Percentiles rank a stretch among this genome's conserved stretches.
These are phyloP conservation scores for Ginglymostoma cirratum DNA, from an alignment of 2,113 vertebrate species.

Conservation along the genomic window DNA sequence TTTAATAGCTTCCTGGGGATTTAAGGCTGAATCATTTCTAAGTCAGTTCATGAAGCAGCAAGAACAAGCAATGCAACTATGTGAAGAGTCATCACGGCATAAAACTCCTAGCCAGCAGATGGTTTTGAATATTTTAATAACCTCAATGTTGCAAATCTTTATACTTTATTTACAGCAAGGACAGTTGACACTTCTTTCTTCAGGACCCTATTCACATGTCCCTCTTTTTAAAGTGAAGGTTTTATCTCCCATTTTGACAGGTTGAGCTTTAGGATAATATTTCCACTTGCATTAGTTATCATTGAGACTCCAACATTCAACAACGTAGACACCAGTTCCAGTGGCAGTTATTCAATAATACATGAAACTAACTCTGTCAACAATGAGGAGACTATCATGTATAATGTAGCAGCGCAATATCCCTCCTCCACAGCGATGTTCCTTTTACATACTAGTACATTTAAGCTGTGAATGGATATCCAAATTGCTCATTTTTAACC, in stretches of 20 bases:
- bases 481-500: background rate
- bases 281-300: background rate
- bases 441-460: background rate
- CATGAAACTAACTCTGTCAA: background rate
- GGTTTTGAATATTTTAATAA: background rate
- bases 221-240: background rate
- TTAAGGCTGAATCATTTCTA: background rate
- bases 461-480: background rate
- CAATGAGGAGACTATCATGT: background rate
- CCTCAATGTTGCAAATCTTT: background rate
- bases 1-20: conserved; percentile 8
- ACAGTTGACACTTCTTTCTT: background rate
- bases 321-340: background rate
- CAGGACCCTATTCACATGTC: background rate
- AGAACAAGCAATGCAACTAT: background rate
- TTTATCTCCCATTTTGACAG: background rate
- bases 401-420: background rate
- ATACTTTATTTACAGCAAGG: background rate
- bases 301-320: background rate
- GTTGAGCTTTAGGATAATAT: background rate
- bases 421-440: too few species aligned
- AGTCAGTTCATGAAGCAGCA: background rate
- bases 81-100: too few species aligned
- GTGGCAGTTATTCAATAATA: background rate
- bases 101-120: background rate